Conservation (phyloP, 1,140 invertebrate species). For the Aphis craccivora region DNA sequence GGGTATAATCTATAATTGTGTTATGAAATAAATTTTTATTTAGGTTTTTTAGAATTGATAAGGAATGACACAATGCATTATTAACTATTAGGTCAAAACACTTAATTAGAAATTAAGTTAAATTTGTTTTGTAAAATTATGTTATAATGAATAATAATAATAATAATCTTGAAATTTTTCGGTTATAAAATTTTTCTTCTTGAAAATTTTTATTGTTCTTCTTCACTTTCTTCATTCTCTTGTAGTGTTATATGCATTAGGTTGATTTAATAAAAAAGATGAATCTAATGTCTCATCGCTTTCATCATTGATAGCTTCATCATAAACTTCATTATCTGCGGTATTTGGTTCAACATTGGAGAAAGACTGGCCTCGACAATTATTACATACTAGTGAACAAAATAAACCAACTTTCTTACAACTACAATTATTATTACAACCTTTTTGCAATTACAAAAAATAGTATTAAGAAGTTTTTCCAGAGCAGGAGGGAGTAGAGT, state of each 20-base stretch:
- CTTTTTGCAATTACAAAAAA: too few relatives aligned
- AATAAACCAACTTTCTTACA: too few relatives aligned
- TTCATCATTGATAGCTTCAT: constrained; percentile 23
- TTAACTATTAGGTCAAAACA: too few relatives aligned
- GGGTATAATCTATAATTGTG: too few relatives aligned
- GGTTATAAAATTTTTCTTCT: neutral
- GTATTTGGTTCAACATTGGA: constrained; percentile 8
- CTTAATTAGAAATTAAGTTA: too few relatives aligned
- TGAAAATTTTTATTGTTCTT: neutral
- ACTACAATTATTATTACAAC: too few relatives aligned
- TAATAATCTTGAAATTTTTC: neutral
- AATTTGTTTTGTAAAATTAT: neutral
- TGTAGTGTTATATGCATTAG: neutral
- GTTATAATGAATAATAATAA: neutral
- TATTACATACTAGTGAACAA: too few relatives aligned
- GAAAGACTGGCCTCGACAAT: constrained; percentile 29
- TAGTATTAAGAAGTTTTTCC: too few relatives aligned
- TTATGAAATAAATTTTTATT: too few relatives aligned
- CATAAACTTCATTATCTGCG: neutral
- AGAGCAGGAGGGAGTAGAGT: too few relatives aligned
- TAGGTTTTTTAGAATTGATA: too few relatives aligned
- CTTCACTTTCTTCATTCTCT: constrained; percentile 17
- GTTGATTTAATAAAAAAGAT: constrained; percentile 13
- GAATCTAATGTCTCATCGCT: neutral
- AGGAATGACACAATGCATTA: too few relatives aligned